Base-by-base conservation (phyloP, 2,888 invertebrate species). In the Pseudococcus jackbeardsleyi region DNA sequence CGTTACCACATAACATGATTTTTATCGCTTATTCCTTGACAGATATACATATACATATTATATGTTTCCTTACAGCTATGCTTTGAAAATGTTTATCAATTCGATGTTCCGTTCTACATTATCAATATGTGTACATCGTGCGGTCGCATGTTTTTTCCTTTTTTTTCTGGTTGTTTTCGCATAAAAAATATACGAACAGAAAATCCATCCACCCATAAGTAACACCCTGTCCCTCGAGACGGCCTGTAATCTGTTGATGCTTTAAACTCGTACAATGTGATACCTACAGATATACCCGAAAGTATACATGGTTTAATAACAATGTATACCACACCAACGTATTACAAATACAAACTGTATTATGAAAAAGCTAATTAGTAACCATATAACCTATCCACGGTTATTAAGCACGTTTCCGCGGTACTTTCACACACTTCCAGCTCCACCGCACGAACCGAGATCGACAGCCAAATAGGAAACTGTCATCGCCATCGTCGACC, bases 401-500 rank as follows among this genome's bases (percentile, higher is more conserved):
- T 72, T 72, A 72, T 72, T 72, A 33, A 19, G 33, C 72, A 33
- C 72, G 72, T 72, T 72, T 72, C 72, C 72, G 72, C 72, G 33
- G 15, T 17, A 72, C 72, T 72, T 72, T 72, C 72, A 72, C 72
- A 33, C 15, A 72, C 15, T 72, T 26, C 68, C 33, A 26, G 4
- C 26, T 33, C 22, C 68, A 15, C 11, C 9, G n/a, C n/a, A 33
- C 26, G 26, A 33, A 33, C 26, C 26, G 26, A 33, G 26, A 33
- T 33, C 26, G 26, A 33, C 26, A 33, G 33, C 19, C 26, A 33
- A 72, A 72, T 33, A 72, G 64, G 22, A 64, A 64, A 64, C 64
- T 22, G 8, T 64, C 22, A 22, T 64, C 64, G 22, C 50, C 50
- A n/a, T 1, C n/a, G 54, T 54, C 54, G n/a, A 12, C 15, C 54